Evolutionary conservation across 2,113 vertebrate species (phyloP).

Genomic region (Hippocampus comes): DNA sequence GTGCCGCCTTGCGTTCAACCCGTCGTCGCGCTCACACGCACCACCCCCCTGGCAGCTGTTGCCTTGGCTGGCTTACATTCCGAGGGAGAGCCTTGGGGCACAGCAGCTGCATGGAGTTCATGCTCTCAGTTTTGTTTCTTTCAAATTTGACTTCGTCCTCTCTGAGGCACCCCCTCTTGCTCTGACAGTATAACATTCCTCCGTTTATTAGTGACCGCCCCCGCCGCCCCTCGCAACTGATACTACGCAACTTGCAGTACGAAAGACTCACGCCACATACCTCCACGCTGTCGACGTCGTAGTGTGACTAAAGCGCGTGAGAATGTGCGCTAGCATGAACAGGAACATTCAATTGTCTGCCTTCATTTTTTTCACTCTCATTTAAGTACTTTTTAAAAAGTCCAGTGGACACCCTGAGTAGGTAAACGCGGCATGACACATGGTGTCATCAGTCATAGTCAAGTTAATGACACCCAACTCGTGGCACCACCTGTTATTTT

Average conservation of each 20-base stretch:
- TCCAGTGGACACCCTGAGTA: too few species aligned
- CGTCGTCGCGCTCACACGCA: constrained; percentile 19
- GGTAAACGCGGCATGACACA: too few species aligned
- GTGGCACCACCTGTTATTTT: too few species aligned
- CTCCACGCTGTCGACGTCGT: background rate
- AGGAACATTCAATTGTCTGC: background rate
- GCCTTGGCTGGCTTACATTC: constrained; percentile 60
- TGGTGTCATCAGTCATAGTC: too few species aligned
- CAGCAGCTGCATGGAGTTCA: constrained; percentile 64
- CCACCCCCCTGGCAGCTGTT: constrained; percentile 64
- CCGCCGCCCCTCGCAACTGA: background rate
- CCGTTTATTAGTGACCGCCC: constrained; percentile 56
- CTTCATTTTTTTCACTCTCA: too few species aligned
- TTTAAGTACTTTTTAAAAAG: too few species aligned
- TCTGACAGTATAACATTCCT: constrained; percentile 65
- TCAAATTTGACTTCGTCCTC: constrained; percentile 33
- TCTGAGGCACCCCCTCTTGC: constrained; percentile 54
- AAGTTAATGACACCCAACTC: too few species aligned
- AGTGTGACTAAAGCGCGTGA: background rate
- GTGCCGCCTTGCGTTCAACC: background rate
- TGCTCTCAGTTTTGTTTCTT: constrained; percentile 37
- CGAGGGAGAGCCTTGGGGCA: constrained; percentile 69
- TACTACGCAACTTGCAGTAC: background rate
- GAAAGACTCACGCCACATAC: background rate
- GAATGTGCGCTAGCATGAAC: background rate